These are phyloP conservation scores for Acipenser ruthenus DNA, from an alignment of 2,797 vertebrate genomes.

Conservation along the genomic window DNA sequence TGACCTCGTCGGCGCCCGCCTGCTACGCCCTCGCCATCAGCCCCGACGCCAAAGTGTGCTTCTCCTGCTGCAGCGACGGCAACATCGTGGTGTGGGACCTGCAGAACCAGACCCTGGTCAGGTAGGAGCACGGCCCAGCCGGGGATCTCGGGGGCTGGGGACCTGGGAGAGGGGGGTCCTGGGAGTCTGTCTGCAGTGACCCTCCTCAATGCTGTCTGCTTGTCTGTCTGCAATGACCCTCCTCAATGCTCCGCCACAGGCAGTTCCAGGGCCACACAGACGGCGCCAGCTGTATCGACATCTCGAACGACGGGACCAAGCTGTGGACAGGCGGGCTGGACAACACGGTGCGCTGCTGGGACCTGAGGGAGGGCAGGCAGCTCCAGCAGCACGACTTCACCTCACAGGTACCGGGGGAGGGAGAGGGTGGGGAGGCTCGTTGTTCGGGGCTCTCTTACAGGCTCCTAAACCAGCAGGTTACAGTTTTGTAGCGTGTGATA, in stretches of 20 bases:
- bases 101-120: constrained; percentile 57
- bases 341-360: constrained; percentile 82
- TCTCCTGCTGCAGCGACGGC: constrained; percentile 84
- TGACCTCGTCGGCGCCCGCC: constrained; percentile 53
- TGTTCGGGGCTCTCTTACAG: constrained; percentile 19
- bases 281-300: constrained; percentile 76
- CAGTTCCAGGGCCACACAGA: constrained; percentile 58
- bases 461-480: not conserved
- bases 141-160: not conserved
- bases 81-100: constrained; percentile 61
- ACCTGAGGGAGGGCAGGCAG: constrained; percentile 75
- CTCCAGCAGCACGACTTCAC: constrained; percentile 75
- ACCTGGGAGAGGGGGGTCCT: not conserved
- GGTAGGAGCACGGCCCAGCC: constrained; percentile 26
- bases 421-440: constrained; percentile 24
- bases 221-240: not conserved
- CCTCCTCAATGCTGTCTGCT: not conserved
- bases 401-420: constrained; percentile 45
- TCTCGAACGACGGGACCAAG: constrained; percentile 71
- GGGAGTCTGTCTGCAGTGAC: constrained; percentile 8
- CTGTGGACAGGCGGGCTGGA: constrained; percentile 80
- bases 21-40: constrained; percentile 61
- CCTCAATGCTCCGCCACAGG: constrained; percentile 23
- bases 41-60: constrained; percentile 69
- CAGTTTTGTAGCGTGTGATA: constrained; percentile 27